Evolutionary conservation across 2,888 invertebrate genomes (phyloP), one percentile per base, ranked within the genome.

Genomic region (Drosophila crucigera): DNA sequence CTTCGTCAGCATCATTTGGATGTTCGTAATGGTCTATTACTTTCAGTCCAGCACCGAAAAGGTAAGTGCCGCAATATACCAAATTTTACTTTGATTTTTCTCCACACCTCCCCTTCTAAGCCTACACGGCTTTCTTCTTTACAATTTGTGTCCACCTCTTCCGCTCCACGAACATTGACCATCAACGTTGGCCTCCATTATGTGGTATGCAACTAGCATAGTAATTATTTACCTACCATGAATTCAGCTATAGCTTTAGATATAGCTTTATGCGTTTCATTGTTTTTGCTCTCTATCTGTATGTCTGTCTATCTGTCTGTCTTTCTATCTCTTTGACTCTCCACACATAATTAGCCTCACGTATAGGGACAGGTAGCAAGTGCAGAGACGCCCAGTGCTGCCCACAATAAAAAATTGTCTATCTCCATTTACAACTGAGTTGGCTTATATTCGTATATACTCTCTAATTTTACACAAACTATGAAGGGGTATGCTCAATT

Each of bases 21-120:
- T 93, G 93, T 93, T 93, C 77, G 92, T 92, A 78, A 92, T 93
- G 93, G 92, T 93, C 76, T 93, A 93, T 82, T 93, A 92, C 83
- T 92, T 93, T 75, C 93, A 93, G 81, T 91, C 93, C 79, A 93
- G 90, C 83, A 93, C 92, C 68, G 92, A 92, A 84, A 93, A 93
- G 93, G 93, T 93, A 78, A 91, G 93, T 71, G 6, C 30, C 22
- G 6, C 43, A 31, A 43, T 31, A 41, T 30, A 39, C 14, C 4
- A 56, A 33, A 52, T 49, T 50, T 60, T 28, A 60, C 37, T 62
- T 60, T 35, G 43, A 50, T 65, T 76, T 53, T 58, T 43, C n/a
- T 19, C 2, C 11, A 9, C 4, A 0, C 14, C n/a, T 10, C 58
- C 10, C 47, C 22, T 7, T 11, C 14, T 6, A 1, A 47, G 4